Percentiles rank a stretch among this genome's conserved stretches.
These are phyloP conservation scores for Rapana venosa DNA, from an alignment of 2,888 invertebrate genomes.

Conservation along the genomic window DNA sequence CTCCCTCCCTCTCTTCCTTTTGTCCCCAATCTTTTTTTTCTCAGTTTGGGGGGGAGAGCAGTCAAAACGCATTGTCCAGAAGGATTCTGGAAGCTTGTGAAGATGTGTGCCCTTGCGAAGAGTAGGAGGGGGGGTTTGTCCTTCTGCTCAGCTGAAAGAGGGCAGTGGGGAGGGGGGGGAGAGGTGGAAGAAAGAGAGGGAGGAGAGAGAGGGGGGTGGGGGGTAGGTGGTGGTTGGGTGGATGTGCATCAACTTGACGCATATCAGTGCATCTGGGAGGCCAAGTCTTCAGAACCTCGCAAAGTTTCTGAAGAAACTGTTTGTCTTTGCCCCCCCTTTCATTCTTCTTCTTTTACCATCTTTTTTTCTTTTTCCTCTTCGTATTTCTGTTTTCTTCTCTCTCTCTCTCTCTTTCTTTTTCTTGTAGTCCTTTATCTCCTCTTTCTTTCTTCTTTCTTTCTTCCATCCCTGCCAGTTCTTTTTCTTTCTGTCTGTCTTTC, in stretches of 20 bases:
- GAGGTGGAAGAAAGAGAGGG: background rate
- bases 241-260: background rate
- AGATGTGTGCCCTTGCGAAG: background rate
- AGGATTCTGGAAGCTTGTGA: conserved; percentile 11
- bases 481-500: background rate
- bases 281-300: conserved; percentile 17
- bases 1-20: background rate
- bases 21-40: background rate
- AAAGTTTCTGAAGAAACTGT: conserved; percentile 22
- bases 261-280: conserved; percentile 19
- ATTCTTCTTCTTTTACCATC: background rate
- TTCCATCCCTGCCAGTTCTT: background rate
- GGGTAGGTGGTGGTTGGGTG: background rate
- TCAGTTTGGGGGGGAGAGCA: background rate
- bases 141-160: conserved; percentile 2
- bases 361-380: background rate
- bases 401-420: background rate
- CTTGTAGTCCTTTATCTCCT: background rate
- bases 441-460: background rate
- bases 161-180: background rate
- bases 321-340: background rate
- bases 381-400: background rate
- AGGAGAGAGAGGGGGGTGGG: background rate
- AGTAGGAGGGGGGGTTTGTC: conserved; percentile 1
- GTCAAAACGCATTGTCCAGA: conserved; percentile 37